Base-by-base conservation (phyloP, 53 echinoderm and acorn worm species). In the Glandiceps talaboti region DNA sequence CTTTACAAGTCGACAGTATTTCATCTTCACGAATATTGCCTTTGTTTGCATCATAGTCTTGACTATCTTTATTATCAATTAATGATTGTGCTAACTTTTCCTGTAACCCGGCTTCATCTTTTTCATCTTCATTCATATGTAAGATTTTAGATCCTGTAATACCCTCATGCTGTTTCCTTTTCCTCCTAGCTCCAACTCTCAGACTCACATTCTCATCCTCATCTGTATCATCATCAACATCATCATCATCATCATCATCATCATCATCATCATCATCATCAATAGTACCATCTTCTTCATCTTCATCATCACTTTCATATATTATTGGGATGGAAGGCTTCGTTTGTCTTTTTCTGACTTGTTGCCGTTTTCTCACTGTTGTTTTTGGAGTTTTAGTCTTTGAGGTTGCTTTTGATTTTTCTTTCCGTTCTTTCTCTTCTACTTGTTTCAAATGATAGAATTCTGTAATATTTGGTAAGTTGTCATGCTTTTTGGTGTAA, bases 401-500 rank as follows among this genome's bases (percentile, higher is more conserved):
- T 33, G 74, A 73, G 81, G 73, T 33, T 81, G 64, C 25, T 86
- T 80, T 20, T 45, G 6, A 20, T 45, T 45, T 45, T 45, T 20
- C 64, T 45, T 45, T 45, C 6, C 64, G 64, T 6, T 12, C 20
- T 20, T 45, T 45, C 20, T 45, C 64, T 20, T 12, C 64, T 45
- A 12, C 64, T 12, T 6, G 6, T 45, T 45, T 45, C 6, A 45
- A 6, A 6, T 12, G 6, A 45, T 12, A 45, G 73, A 86, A 77
- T 31, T 79, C 77, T 1, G 26, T 79, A 25, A 89, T 79, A 80
- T 87, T 83, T 25, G 89, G 27, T 1, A 76, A 32, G 14, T n/a
- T n/a, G n/a, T 77, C 82, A 81, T 94, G 77, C 32, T 87, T 89
- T 26, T 74, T 29, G 27, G 84, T 74, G 87, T 94, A 83, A 32